Percentiles rank a stretch among this genome's conserved stretches.
Conservation (phyloP, 1,140 invertebrate genomes). For the Monomorium pharaonis region DNA sequence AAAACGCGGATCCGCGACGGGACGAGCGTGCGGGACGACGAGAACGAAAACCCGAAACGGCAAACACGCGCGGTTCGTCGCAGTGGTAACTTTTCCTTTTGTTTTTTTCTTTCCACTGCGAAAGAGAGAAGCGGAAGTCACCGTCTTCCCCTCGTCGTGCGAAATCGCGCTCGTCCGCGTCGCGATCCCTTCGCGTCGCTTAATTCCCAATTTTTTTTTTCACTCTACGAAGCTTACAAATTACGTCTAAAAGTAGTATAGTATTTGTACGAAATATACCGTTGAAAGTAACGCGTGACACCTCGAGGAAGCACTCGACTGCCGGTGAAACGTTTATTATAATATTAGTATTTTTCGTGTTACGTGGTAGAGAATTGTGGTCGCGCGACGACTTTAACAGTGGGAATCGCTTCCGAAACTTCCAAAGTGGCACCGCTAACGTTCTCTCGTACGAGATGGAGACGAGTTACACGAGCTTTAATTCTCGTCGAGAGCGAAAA, state of each 20-base stretch:
- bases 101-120: not conserved
- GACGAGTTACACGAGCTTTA: slow-evolving; percentile 7
- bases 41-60: not conserved
- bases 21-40: slow-evolving; percentile 28
- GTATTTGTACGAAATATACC: slow-evolving; percentile 72
- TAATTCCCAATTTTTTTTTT: slow-evolving; percentile 47
- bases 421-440: slow-evolving; percentile 15
- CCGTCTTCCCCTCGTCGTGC: not conserved
- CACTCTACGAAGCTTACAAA: slow-evolving; percentile 70
- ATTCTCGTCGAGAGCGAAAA: slow-evolving; percentile 6
- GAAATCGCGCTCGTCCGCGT: slow-evolving; percentile 31
- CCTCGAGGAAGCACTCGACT: slow-evolving; percentile 59
- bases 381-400: slow-evolving; percentile 21
- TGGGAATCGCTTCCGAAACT: slow-evolving; percentile 27
- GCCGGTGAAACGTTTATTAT: slow-evolving; percentile 36
- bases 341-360: not conserved
- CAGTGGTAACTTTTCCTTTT: slow-evolving; percentile 7
- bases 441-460: slow-evolving; percentile 10
- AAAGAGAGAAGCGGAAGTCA: slow-evolving; percentile 25
- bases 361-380: slow-evolving; percentile 36
- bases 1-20: slow-evolving; percentile 52
- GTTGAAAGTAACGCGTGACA: slow-evolving; percentile 71
- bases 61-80: not conserved
- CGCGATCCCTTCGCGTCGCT: slow-evolving; percentile 27
- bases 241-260: slow-evolving; percentile 64